Evolutionary conservation across 2,113 vertebrate genomes (phyloP), one percentile per base, ranked within the genome.

Genomic region (Pelusios castaneus): DNA sequence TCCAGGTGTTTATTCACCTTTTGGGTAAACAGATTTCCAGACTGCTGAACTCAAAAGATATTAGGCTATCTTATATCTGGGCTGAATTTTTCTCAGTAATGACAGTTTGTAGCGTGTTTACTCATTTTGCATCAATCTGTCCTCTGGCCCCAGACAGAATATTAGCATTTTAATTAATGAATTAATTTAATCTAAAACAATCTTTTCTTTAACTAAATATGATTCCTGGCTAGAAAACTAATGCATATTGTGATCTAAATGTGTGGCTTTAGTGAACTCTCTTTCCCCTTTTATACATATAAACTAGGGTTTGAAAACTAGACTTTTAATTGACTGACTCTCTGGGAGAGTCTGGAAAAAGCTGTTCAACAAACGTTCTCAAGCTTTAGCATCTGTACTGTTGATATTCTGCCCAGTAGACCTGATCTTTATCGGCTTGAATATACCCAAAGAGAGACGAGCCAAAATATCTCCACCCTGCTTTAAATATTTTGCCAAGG

Each of bases 381-480:
- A 94, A 75, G 76, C 80, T 88, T 90, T 88, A 95, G 83, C 95
- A 94, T 0, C n/a, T 94, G 51, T 95, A 51, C 41, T 86, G 91
- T 89, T 95, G 94, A 96, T 85, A 89, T 58, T 85, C 90, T 95
- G 93, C 93, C 96, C 89, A 94, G 93, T 38, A 93, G 82, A 96
- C 91, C 79, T 88, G 19, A 95, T 95, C 41, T 95, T 81, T 90
- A 96, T 94, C 91, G 73, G 58, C 52, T 89, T 77, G 63, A 93
- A 79, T 25, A 2, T 91, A 90, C 91, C 87, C 80, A 92, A 95
- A 94, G 41, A 86, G 38, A 90, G 92, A 95, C 81, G 55, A 95
- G 94, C 94, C 92, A 97, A 96, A 95, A 96, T 2, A 29, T 90
- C 97, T 95, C 95, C 95, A 93, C 92, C 93, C 93, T 94, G 84